Percentiles rank a stretch among this genome's conserved stretches.
Evolutionary conservation across 2,113 vertebrate genomes (phyloP).

Genomic region (Onychostruthus taczanowskii): DNA sequence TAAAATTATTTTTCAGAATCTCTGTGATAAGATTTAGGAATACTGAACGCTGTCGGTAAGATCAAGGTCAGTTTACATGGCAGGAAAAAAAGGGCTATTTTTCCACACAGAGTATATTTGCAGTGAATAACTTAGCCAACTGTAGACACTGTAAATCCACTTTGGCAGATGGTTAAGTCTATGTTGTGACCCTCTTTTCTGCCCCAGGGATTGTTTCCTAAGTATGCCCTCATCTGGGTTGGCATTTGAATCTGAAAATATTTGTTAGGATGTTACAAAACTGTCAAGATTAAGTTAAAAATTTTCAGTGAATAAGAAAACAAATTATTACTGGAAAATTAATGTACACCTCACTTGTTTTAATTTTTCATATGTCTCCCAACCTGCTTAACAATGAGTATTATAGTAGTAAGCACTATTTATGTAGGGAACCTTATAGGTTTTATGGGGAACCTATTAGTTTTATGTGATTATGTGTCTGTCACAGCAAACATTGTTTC

Average conservation of each 20-base stretch:
- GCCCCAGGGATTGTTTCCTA: constrained; percentile 12
- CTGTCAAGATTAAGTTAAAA: not conserved
- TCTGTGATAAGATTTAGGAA: not conserved
- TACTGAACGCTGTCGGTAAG: not conserved
- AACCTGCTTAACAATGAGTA: not conserved
- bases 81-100: not conserved
- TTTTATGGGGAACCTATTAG: not conserved
- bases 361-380: not conserved
- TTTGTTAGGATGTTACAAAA: not conserved
- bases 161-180: constrained; percentile 37
- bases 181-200: not conserved
- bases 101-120: not conserved
- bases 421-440: not conserved
- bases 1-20: constrained; percentile 14
- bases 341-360: not conserved
- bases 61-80: constrained; percentile 18
- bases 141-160: constrained; percentile 18
- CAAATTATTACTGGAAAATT: not conserved
- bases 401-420: not conserved
- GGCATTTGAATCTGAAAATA: constrained; percentile 3
- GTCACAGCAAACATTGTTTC: not conserved
- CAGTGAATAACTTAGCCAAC: constrained; percentile 30
- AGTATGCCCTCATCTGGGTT: not conserved
- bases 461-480: not conserved
- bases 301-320: not conserved